Conservation (phyloP, 2,888 invertebrate species). For the Tinea semifulvella region DNA sequence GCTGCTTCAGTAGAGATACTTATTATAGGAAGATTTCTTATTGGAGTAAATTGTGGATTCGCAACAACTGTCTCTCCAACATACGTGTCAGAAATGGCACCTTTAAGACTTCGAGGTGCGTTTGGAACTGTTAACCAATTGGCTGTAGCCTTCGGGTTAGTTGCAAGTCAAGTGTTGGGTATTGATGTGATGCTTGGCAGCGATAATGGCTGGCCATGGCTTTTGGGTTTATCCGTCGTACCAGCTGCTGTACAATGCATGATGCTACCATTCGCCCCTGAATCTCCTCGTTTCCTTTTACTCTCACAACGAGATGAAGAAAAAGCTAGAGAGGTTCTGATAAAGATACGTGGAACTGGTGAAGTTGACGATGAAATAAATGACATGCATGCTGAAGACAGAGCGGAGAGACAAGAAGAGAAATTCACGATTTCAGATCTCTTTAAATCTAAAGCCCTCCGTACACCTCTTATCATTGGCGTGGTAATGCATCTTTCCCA, state of each 20-base stretch:
- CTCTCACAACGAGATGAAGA: conserved; percentile 49
- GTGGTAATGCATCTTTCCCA: conserved; percentile 62
- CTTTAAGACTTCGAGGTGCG: conserved; percentile 48
- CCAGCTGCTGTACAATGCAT: conserved; percentile 47
- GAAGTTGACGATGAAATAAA: conserved; percentile 57
- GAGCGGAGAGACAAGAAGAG: conserved; percentile 46
- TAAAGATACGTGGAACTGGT: conserved; percentile 41
- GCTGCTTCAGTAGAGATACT: conserved; percentile 74
- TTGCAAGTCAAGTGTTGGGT: conserved; percentile 51
- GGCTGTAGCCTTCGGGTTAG: conserved; percentile 55
- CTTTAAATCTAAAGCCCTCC: conserved; percentile 36
- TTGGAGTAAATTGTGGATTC: conserved; percentile 78
- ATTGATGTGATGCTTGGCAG: conserved; percentile 57
- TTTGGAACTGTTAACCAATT: conserved; percentile 61
- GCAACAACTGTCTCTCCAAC: conserved; percentile 61
- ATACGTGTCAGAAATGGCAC: conserved; percentile 59
- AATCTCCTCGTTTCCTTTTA: conserved; percentile 54
- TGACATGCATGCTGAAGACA: conserved; percentile 57
- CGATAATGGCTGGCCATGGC: conserved; percentile 53
- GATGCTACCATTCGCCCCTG: conserved; percentile 51
- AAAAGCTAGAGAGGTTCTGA: conserved; percentile 38
- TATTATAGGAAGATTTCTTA: conserved; percentile 75
- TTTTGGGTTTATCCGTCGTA: conserved; percentile 50
- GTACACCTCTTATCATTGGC: conserved; percentile 54
- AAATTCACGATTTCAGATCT: conserved; percentile 49